Conservation (phyloP, 2,113 vertebrate genomes). For the Ammospiza caudacuta region DNA sequence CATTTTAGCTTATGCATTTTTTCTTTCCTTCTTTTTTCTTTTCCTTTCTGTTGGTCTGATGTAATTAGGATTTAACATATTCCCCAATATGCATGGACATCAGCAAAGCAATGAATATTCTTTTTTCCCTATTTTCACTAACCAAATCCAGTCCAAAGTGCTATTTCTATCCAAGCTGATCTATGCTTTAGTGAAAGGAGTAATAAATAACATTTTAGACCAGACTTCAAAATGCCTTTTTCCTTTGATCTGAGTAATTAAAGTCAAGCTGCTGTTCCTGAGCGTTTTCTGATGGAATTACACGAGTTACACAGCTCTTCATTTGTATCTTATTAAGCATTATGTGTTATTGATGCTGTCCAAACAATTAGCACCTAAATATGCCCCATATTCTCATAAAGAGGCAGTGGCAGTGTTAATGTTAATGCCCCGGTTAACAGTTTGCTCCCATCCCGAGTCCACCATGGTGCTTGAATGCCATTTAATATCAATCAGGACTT, state of each 20-base stretch:
- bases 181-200: conserved; percentile 13
- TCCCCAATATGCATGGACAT: not conserved
- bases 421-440: not conserved
- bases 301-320: not conserved
- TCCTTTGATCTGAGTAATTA: conserved; percentile 58
- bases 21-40: not conserved
- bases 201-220: conserved; percentile 54
- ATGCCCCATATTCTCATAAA: conserved; percentile 19
- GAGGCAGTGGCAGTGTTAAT: not conserved
- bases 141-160: not conserved
- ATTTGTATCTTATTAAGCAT: conserved; percentile 52
- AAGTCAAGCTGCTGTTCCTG: conserved; percentile 31
- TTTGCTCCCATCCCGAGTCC: not conserved
- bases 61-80: conserved; percentile 14
- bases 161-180: not conserved
- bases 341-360: conserved; percentile 20
- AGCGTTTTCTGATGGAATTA: conserved; percentile 40
- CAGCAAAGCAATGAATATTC: not conserved
- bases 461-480: not conserved
- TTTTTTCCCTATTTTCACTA: not conserved
- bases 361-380: conserved; percentile 55
- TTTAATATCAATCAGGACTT: not conserved
- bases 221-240: conserved; percentile 54
- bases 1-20: not conserved
- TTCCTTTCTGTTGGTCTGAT: not conserved